Conservation (phyloP, 1,140 invertebrate species). For the Oncopeltus fasciatus region DNA sequence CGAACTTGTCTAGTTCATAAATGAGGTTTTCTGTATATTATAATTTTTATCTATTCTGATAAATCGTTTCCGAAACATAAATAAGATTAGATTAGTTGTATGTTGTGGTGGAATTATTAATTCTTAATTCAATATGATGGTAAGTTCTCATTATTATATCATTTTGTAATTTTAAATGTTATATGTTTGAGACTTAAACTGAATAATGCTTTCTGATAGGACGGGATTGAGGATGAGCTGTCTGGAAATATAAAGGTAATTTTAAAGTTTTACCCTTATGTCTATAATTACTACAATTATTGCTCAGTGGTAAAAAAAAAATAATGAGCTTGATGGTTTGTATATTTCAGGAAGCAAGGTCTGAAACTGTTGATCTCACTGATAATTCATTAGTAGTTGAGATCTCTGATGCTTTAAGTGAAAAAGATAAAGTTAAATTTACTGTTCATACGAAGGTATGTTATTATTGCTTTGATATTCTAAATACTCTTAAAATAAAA, state of each 20-base stretch:
- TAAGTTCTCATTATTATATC: no score
- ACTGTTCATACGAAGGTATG: conserved; percentile 88
- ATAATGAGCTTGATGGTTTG: no score
- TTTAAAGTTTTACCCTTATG: not conserved
- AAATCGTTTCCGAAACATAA: no score
- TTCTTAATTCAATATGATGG: no score
- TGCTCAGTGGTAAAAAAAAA: not conserved
- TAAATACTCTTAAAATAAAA: not conserved
- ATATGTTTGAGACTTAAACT: no score
- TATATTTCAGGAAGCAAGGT: conserved; percentile 32
- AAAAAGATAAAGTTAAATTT: conserved; percentile 99
- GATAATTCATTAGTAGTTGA: conserved; percentile 69
- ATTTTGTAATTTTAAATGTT: no score
- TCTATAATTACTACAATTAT: not conserved
- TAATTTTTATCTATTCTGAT: no score
- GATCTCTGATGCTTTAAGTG: conserved; percentile 97
- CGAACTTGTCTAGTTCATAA: no score
- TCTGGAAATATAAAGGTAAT: not conserved
- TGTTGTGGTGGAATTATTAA: no score
- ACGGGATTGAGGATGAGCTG: not conserved
- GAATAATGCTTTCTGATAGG: not conserved
- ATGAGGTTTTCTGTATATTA: no score
- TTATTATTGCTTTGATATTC: not conserved
- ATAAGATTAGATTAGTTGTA: no score
- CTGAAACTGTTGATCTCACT: conserved; percentile 44